Evolutionary conservation across 2,797 vertebrate species (phyloP).

Genomic region (Pachyuromys duprasi): DNA sequence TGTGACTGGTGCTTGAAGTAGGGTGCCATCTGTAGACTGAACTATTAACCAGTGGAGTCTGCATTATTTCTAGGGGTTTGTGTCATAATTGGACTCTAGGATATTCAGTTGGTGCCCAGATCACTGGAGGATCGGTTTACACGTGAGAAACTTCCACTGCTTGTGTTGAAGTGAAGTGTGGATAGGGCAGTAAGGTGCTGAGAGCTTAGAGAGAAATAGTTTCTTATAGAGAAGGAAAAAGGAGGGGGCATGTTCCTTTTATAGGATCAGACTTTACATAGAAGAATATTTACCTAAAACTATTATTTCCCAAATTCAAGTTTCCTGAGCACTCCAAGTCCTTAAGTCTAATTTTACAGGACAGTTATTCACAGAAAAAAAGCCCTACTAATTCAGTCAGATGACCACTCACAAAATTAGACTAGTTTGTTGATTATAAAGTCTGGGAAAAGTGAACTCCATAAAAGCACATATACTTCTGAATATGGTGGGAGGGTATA

Average conservation of each 20-base stretch:
- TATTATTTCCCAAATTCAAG: not conserved
- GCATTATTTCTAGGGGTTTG: not conserved
- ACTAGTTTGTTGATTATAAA: constrained; percentile 12
- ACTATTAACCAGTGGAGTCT: not conserved
- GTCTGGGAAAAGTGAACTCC: not conserved
- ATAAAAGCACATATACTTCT: not conserved
- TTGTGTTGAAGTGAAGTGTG: not conserved
- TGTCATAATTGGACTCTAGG: not conserved
- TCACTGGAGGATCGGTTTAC: not conserved
- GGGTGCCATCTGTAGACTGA: not conserved
- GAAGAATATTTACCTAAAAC: not conserved
- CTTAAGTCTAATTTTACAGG: not conserved
- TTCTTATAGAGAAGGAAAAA: not conserved
- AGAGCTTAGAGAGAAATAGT: not conserved
- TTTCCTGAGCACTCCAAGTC: not conserved
- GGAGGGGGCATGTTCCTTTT: not conserved
- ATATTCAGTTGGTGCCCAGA: not conserved
- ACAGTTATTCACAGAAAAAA: not conserved
- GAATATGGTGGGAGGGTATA: constrained; percentile 20
- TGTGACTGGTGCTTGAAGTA: not conserved
- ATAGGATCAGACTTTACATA: not conserved
- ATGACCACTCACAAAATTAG: constrained; percentile 11
- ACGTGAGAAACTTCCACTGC: not conserved
- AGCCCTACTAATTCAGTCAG: not conserved
- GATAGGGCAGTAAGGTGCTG: not conserved